Conservation (phyloP, 1,140 invertebrate species). For the Drosophila bipectinata region DNA sequence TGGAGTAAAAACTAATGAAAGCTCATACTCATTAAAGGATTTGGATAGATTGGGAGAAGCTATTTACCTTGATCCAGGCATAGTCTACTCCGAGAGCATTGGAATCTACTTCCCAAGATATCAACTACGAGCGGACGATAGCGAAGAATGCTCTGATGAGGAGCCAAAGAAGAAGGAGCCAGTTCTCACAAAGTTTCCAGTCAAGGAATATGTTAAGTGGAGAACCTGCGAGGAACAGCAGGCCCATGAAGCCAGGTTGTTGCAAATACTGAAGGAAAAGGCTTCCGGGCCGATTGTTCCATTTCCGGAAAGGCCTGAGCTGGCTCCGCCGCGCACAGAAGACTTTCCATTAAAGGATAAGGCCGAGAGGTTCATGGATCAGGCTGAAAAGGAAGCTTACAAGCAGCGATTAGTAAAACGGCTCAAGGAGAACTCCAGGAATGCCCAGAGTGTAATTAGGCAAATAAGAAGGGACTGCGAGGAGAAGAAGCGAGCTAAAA, state of each 20-base stretch:
- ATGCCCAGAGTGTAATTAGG: not conserved
- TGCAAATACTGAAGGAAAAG: not conserved
- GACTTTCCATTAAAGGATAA: slow-evolving; percentile 30
- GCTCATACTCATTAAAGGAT: not conserved
- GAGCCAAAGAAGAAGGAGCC: not conserved
- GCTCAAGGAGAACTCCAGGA: not conserved
- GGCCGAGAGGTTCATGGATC: slow-evolving; percentile 1
- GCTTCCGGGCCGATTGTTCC: not conserved
- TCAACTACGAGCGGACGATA: not conserved
- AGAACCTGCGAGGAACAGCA: not conserved
- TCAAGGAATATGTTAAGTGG: not conserved
- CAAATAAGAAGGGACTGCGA: not conserved
- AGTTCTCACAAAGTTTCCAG: not conserved
- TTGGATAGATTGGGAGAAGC: not conserved
- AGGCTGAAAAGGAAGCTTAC: not conserved
- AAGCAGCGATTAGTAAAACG: slow-evolving; percentile 4
- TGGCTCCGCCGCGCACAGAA: not conserved
- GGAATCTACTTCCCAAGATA: not conserved
- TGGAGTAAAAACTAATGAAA: not conserved
- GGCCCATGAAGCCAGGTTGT: not conserved
- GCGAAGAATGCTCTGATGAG: not conserved
- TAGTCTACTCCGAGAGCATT: no score
- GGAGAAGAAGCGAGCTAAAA: not conserved
- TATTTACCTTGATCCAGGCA: no score
- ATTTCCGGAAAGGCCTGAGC: not conserved